A percentile compares a stretch with the other conserved stretches of the same genome.
These are phyloP conservation scores for Tympanuchus pallidicinctus DNA, from an alignment of 2,113 vertebrate genomes.

Conservation along the genomic window DNA sequence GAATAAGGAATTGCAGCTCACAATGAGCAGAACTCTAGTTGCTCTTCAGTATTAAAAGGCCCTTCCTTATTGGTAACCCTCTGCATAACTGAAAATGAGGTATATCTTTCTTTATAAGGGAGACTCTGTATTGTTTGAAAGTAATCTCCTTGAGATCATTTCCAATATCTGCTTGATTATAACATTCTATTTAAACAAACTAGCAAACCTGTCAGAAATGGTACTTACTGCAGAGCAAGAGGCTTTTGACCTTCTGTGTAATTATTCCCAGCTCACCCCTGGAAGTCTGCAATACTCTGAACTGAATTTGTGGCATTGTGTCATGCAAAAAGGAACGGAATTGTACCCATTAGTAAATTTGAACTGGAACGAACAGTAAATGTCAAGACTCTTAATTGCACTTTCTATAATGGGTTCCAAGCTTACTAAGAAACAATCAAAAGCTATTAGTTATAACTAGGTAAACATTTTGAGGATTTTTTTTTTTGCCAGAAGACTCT, in stretches of 20 bases:
- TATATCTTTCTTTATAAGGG: slow-evolving; percentile 2
- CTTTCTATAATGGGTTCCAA: slow-evolving; percentile 77
- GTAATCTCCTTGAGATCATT: slow-evolving; percentile 40
- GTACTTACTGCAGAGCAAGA: slow-evolving; percentile 73
- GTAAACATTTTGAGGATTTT: slow-evolving; percentile 78
- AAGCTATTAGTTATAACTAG: slow-evolving; percentile 82
- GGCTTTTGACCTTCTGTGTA: slow-evolving; percentile 79
- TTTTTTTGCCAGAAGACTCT: slow-evolving; percentile 65
- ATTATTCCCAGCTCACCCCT: slow-evolving; percentile 74
- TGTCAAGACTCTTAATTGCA: slow-evolving; percentile 81
- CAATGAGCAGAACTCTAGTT: not conserved
- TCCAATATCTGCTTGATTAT: slow-evolving; percentile 41
- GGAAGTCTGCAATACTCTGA: slow-evolving; percentile 73
- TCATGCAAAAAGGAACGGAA: slow-evolving; percentile 66
- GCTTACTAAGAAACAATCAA: slow-evolving; percentile 79
- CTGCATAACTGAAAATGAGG: not conserved
- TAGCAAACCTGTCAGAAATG: slow-evolving; percentile 59
- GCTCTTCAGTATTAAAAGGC: not conserved
- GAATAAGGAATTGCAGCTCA: not conserved
- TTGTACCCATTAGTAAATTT: slow-evolving; percentile 79
- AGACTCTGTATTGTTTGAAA: slow-evolving; percentile 13
- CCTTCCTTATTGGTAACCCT: not conserved
- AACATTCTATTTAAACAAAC: slow-evolving; percentile 54
- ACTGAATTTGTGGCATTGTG: slow-evolving; percentile 73
- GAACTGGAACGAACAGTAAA: slow-evolving; percentile 77